phyloP scores from a whole-genome alignment of 2,797 vertebrate genomes.

The Sebastolobus altivelis region DNA sequence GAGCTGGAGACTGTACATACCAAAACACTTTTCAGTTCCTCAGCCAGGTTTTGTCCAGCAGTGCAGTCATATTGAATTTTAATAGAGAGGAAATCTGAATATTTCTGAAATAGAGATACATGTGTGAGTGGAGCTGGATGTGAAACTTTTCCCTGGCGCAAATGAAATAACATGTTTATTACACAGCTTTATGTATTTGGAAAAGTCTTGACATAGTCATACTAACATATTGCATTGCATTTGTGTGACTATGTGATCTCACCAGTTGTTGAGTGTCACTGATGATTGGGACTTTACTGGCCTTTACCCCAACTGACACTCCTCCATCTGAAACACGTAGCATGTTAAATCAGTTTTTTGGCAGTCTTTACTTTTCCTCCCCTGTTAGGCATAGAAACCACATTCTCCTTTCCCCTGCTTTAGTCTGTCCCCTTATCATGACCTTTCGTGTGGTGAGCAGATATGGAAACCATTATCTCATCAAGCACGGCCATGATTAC shows the following conservation, averaged over 20 bases:
- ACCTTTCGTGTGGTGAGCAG: conserved; percentile 18
- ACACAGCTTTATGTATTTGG: neutral
- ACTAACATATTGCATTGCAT: neutral
- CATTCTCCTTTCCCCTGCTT: neutral
- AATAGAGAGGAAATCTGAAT: conserved; percentile 66
- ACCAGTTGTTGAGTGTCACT: conserved; percentile 30
- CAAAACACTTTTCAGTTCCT: conserved; percentile 46
- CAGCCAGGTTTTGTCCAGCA: conserved; percentile 18
- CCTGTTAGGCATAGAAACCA: neutral
- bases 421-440: conserved; percentile 19
- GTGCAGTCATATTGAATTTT: conserved; percentile 64
- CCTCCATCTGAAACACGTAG: conserved; percentile 38
- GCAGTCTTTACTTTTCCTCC: neutral
- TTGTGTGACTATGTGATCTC: conserved; percentile 3
- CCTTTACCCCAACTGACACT: conserved; percentile 22
- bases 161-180: neutral
- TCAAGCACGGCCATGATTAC: neutral
- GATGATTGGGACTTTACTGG: conserved; percentile 13
- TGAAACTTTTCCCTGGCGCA: neutral
- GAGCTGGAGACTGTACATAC: conserved; percentile 23
- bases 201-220: neutral
- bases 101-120: conserved; percentile 45
- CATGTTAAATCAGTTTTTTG: neutral
- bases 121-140: neutral
- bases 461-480: conserved; percentile 14